Percentiles rank a stretch among this genome's conserved stretches.
Conservation (phyloP, 1,140 invertebrate species). For the Lerema accius region DNA sequence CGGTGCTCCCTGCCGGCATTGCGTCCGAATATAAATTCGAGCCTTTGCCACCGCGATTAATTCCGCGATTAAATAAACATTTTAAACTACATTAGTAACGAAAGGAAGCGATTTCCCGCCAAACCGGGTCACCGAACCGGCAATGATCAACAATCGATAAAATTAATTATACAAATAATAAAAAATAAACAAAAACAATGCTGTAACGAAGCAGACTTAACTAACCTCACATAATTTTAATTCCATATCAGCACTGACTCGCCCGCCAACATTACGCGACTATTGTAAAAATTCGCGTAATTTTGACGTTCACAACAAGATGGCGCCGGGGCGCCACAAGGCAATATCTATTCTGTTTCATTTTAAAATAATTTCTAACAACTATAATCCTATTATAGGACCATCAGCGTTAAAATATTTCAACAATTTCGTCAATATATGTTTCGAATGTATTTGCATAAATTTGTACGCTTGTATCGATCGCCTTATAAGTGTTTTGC, state of each 20-base stretch:
- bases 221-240: conserved; percentile 36
- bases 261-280: conserved; percentile 10
- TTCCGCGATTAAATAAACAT: neutral
- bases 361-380: conserved; percentile 18
- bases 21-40: neutral
- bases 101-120: conserved; percentile 1
- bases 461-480: conserved; percentile 12
- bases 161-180: conserved; percentile 45
- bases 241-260: conserved; percentile 36
- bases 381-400: conserved; percentile 29
- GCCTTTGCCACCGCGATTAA: neutral
- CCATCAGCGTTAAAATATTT: conserved; percentile 14
- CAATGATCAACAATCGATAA: conserved; percentile 50
- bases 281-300: conserved; percentile 7
- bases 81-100: conserved; percentile 23
- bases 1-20: neutral
- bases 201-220: conserved; percentile 43
- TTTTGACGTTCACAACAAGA: conserved; percentile 13
- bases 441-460: conserved; percentile 11
- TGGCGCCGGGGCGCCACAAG: conserved; percentile 17
- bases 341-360: conserved; percentile 4
- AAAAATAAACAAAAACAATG: conserved; percentile 50
- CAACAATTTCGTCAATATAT: conserved; percentile 14
- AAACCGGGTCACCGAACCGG: conserved; percentile 34
- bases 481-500: neutral